These are phyloP conservation scores for Drosophila nannoptera DNA, from an alignment of 1,140 invertebrate genomes.

Conservation along the genomic window DNA sequence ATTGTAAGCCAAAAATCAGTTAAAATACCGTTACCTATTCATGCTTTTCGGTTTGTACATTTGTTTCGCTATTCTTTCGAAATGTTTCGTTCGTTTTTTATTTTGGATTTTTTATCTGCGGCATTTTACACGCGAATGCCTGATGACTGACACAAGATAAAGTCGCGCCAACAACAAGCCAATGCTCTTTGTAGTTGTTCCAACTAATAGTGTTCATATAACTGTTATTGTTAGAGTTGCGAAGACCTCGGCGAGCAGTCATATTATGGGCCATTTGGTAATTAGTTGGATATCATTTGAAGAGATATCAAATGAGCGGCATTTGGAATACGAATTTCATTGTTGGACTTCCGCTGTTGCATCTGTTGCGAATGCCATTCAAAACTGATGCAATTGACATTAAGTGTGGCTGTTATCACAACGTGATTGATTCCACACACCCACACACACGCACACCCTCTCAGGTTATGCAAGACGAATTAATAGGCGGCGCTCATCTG, in stretches of 20 bases:
- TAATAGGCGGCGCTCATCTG: neutral
- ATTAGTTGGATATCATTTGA: constrained; percentile 38
- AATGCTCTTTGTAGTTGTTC: constrained; percentile 51
- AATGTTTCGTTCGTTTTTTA: constrained; percentile 29
- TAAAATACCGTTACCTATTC: constrained; percentile 18
- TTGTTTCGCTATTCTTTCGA: constrained; percentile 18
- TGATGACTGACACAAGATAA: constrained; percentile 45
- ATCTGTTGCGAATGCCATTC: no score
- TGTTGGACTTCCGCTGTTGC: constrained; percentile 17
- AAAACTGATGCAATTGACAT: constrained; percentile 15
- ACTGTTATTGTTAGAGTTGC: neutral
- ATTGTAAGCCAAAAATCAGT: neutral
- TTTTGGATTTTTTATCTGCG: constrained; percentile 36
- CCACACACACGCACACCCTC: neutral
- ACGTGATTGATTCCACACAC: constrained; percentile 1
- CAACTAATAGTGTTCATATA: constrained; percentile 17
- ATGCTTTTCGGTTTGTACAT: constrained; percentile 13
- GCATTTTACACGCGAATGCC: constrained; percentile 54
- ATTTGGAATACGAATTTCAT: constrained; percentile 34
- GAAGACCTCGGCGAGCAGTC: constrained; percentile 1
- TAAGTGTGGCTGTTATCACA: constrained; percentile 16
- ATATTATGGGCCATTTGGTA: constrained; percentile 20
- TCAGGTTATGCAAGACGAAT: constrained; percentile 13
- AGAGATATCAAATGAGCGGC: constrained; percentile 44
- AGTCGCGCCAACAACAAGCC: constrained; percentile 31